phyloP scores from a whole-genome alignment of 92 coral and sea anemone species.

The Meandrina meandrites region DNA sequence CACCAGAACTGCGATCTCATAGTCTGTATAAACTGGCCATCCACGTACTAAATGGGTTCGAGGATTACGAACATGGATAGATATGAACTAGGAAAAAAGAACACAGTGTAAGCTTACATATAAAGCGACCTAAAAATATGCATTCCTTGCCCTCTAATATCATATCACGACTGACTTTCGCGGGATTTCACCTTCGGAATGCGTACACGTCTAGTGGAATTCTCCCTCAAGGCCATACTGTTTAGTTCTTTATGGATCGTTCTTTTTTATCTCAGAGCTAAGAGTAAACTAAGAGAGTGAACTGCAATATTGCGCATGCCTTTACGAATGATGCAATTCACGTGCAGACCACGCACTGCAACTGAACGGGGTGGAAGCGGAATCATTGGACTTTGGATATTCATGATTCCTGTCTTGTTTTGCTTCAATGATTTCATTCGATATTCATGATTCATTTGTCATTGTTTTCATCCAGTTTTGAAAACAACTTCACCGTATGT shows the following conservation, averaged over 20 bases:
- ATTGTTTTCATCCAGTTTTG: too few relatives aligned
- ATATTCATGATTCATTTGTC: too few relatives aligned
- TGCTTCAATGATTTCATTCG: too few relatives aligned
- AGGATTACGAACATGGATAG: constrained; percentile 64
- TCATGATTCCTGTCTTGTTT: too few relatives aligned
- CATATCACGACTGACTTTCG: background rate
- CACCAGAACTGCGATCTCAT: constrained; percentile 61
- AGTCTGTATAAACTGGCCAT: constrained; percentile 66
- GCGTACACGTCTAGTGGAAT: background rate
- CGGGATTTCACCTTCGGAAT: background rate
- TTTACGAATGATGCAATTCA: background rate
- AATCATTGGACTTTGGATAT: too few relatives aligned
- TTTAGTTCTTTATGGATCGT: background rate
- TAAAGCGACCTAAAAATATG: background rate
- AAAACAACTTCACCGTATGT: too few relatives aligned
- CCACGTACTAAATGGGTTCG: constrained; percentile 62
- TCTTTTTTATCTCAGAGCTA: background rate
- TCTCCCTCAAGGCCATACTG: background rate
- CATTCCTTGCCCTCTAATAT: background rate
- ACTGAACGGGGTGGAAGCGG: too few relatives aligned
- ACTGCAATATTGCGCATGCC: background rate
- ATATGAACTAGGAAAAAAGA: constrained; percentile 39
- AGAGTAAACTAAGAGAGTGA: background rate
- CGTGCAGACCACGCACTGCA: background rate
- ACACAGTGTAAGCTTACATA: background rate